Evolutionary conservation across 2,113 vertebrate species (phyloP).

Genomic region (Gallinago paraguaiae): DNA sequence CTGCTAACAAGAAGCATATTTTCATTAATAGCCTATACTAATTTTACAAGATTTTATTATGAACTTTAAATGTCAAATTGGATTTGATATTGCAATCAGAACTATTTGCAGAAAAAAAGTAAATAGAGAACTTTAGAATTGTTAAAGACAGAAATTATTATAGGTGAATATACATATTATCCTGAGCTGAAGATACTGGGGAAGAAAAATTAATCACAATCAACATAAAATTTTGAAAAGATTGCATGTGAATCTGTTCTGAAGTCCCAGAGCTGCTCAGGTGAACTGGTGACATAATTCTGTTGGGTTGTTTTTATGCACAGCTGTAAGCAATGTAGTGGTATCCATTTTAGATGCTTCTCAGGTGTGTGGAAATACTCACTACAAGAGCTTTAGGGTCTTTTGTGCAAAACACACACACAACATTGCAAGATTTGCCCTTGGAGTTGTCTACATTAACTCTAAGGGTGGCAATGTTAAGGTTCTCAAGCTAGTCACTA

Average conservation of each 20-base stretch:
- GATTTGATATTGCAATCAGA: not conserved
- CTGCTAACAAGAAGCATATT: not conserved
- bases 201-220: not conserved
- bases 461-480: not conserved
- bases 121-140: not conserved
- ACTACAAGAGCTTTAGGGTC: not conserved
- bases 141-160: not conserved
- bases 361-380: not conserved
- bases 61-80: not conserved
- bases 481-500: not conserved
- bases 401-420: not conserved
- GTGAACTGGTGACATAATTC: not conserved
- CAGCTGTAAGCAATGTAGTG: not conserved
- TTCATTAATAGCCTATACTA: not conserved
- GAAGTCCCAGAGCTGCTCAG: not conserved
- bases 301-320: not conserved
- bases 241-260: not conserved
- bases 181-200: not conserved
- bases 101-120: not conserved
- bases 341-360: not conserved
- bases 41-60: not conserved
- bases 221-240: not conserved
- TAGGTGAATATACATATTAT: not conserved
- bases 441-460: not conserved
- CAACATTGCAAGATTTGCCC: not conserved